These are phyloP conservation scores for Philotrypesis tridentata DNA, from an alignment of 1,140 invertebrate genomes.

Conservation along the genomic window DNA sequence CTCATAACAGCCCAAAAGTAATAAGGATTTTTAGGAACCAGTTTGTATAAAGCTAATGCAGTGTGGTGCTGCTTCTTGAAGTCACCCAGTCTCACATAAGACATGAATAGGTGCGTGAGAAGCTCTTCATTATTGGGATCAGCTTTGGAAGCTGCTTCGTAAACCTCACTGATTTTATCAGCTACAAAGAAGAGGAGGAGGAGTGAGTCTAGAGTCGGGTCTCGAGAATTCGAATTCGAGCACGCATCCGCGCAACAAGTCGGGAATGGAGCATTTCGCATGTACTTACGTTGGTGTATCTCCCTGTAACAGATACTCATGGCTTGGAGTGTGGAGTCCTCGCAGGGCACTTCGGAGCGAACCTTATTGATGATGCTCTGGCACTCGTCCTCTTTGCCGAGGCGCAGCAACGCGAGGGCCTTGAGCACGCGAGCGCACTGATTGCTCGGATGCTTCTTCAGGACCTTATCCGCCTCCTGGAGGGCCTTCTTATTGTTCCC, in stretches of 20 bases:
- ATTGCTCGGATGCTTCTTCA: slow-evolving; percentile 93
- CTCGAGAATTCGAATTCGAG: background rate
- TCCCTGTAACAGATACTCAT: slow-evolving; percentile 97
- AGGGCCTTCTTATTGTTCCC: slow-evolving; percentile 98
- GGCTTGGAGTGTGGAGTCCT: slow-evolving; percentile 96
- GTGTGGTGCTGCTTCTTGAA: slow-evolving; percentile 93
- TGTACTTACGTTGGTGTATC: slow-evolving; percentile 86
- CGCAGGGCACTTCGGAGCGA: slow-evolving; percentile 86
- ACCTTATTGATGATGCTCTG: slow-evolving; percentile 84
- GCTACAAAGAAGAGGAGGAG: slow-evolving; percentile 77
- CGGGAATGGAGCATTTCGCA: no score
- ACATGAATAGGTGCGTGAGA: slow-evolving; percentile 95
- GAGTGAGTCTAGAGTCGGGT: no score
- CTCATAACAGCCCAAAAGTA: slow-evolving; percentile 99
- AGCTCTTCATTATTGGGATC: slow-evolving; percentile 94
- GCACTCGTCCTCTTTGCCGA: slow-evolving; percentile 88
- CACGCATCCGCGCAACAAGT: no score
- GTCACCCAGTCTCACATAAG: slow-evolving; percentile 91
- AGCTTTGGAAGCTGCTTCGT: slow-evolving; percentile 89
- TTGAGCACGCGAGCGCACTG: slow-evolving; percentile 94
- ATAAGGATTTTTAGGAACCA: slow-evolving; percentile 95
- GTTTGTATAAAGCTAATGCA: slow-evolving; percentile 91
- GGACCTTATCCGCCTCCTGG: slow-evolving; percentile 96
- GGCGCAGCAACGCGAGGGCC: slow-evolving; percentile 89
- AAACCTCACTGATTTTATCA: slow-evolving; percentile 89